Evolutionary conservation across 2,888 invertebrate genomes (phyloP).

Genomic region (Achlya flavicornis): DNA sequence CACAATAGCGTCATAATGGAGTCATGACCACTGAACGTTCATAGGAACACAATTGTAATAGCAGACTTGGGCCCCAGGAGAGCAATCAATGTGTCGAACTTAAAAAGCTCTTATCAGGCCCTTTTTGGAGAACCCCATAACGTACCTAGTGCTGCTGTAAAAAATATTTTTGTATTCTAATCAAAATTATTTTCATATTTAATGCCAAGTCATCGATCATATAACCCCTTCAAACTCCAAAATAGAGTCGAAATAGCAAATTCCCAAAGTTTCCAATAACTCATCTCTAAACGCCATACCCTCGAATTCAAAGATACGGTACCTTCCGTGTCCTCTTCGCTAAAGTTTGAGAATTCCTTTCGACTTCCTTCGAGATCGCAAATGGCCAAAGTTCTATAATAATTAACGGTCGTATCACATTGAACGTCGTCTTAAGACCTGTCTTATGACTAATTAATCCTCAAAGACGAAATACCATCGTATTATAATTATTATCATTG

Average conservation of each 20-base stretch:
- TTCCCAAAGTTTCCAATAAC: conserved; percentile 36
- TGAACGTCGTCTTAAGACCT: conserved; percentile 23
- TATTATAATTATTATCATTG: background rate
- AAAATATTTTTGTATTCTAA: too few species aligned
- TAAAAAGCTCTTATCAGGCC: too few species aligned
- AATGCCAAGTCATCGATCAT: background rate
- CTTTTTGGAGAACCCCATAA: too few species aligned
- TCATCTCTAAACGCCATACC: conserved; percentile 25
- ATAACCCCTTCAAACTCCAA: conserved; percentile 17
- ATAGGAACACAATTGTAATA: too few species aligned
- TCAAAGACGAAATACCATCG: conserved; percentile 20
- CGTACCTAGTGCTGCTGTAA: too few species aligned
- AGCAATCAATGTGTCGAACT: too few species aligned
- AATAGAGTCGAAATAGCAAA: conserved; percentile 28
- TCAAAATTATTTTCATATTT: background rate
- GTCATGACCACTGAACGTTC: too few species aligned
- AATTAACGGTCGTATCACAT: conserved; percentile 53
- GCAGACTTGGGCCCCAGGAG: too few species aligned
- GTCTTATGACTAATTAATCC: conserved; percentile 40
- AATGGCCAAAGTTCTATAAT: conserved; percentile 53
- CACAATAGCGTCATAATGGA: too few species aligned
- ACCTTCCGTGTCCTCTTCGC: conserved; percentile 20
- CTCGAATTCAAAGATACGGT: conserved; percentile 30
- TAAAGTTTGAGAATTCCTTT: conserved; percentile 48
- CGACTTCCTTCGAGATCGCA: conserved; percentile 38